Conservation (phyloP, 2,113 vertebrate genomes). For the Herpailurus yagouaroundi region DNA sequence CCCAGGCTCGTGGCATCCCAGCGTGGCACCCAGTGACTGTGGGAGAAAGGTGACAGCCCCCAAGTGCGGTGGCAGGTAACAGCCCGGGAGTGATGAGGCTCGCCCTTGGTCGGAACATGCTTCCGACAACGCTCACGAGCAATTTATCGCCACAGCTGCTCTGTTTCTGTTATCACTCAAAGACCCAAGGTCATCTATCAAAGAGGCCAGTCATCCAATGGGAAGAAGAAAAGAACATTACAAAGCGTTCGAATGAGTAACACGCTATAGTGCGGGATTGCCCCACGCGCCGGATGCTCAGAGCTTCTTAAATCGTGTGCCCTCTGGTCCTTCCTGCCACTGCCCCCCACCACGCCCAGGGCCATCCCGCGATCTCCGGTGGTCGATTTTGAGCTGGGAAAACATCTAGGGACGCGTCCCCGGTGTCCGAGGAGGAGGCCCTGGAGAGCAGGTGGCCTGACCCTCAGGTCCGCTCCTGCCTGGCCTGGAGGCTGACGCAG, state of each 20-base stretch:
- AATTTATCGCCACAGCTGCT: neutral
- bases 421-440: rapidly evolving
- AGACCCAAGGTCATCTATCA: neutral
- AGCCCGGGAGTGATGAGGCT: rapidly evolving
- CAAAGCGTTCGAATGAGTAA: neutral
- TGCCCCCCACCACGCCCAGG: rapidly evolving
- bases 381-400: rapidly evolving
- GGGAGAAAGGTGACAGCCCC: rapidly evolving
- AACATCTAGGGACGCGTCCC: rapidly evolving
- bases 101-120: neutral
- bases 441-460: rapidly evolving
- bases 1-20: rapidly evolving
- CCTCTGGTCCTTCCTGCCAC: rapidly evolving
- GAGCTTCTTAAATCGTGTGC: neutral
- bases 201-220: neutral
- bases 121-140: neutral
- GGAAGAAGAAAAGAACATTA: neutral
- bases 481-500: rapidly evolving
- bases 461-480: neutral
- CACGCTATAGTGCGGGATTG: rapidly evolving
- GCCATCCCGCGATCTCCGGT: rapidly evolving
- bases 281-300: rapidly evolving
- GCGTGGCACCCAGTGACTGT: rapidly evolving
- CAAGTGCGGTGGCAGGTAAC: rapidly evolving
- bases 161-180: neutral